A percentile compares a stretch with the other conserved stretches of the same genome.
phyloP scores from a whole-genome alignment of 2,113 vertebrate species.

The Cephalopholis sonnerati region DNA sequence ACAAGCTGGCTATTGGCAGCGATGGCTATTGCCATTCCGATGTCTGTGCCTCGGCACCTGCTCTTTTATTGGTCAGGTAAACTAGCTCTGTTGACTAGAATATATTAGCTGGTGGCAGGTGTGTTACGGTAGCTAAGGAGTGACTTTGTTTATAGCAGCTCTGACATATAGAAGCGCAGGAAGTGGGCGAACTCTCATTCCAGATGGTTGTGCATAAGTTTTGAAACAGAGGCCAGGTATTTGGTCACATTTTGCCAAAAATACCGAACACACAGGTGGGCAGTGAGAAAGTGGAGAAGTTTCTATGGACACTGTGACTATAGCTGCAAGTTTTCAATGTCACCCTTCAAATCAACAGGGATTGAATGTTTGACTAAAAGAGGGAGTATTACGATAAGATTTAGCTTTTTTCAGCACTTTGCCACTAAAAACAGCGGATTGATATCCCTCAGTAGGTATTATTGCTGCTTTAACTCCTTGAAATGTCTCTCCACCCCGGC shows the following conservation, averaged over 20 bases:
- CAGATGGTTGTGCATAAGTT: no score
- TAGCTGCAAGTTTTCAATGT: background rate
- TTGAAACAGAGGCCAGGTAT: no score
- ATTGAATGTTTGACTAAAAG: background rate
- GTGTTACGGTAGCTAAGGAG: no score
- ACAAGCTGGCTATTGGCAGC: no score
- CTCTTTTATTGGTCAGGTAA: background rate
- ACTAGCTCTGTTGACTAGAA: background rate
- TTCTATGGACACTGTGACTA: background rate
- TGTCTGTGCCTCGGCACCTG: background rate
- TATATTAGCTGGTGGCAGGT: no score
- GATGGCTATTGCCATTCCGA: background rate
- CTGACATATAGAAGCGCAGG: no score
- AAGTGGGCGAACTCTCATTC: no score
- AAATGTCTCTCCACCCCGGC: background rate
- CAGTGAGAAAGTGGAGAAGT: no score
- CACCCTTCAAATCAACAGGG: background rate
- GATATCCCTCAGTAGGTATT: slow-evolving; percentile 15
- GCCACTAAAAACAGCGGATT: background rate
- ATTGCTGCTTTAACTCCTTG: slow-evolving; percentile 1
- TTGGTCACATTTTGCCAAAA: background rate
- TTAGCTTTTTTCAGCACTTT: background rate
- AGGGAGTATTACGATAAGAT: background rate
- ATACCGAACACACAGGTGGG: background rate
- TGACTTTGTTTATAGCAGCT: background rate